These are phyloP conservation scores for Cerceris ruficornis DNA, from an alignment of 2,888 invertebrate genomes.

Conservation along the genomic window DNA sequence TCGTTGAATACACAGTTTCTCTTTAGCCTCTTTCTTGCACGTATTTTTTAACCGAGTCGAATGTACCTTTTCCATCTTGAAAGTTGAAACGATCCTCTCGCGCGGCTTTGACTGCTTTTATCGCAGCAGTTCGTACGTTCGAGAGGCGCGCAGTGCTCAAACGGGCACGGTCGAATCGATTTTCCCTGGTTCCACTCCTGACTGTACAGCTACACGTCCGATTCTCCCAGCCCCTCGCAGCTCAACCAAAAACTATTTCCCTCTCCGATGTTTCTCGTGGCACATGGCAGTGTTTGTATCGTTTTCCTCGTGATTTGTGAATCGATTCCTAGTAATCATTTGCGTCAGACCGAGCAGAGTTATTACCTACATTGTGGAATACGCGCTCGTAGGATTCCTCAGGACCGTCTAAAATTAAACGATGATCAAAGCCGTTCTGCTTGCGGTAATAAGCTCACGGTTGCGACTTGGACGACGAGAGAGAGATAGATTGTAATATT, in stretches of 20 bases:
- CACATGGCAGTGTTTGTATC: constrained; percentile 1
- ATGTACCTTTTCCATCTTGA: constrained; percentile 24
- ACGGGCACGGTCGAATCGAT: constrained; percentile 69
- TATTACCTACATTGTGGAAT: constrained; percentile 14
- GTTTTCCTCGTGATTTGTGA: not conserved
- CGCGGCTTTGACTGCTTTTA: constrained; percentile 47
- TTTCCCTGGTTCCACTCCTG: constrained; percentile 62
- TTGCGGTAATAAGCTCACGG: constrained; percentile 15
- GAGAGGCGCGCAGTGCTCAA: constrained; percentile 66
- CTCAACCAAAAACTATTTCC: constrained; percentile 35
- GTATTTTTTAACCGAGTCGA: not conserved
- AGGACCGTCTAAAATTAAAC: constrained; percentile 49
- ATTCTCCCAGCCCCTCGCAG: constrained; percentile 41
- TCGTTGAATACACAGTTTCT: not conserved
- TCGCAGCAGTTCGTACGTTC: constrained; percentile 43
- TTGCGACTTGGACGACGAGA: not conserved
- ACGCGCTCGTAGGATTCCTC: constrained; percentile 7
- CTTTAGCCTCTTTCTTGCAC: not conserved
- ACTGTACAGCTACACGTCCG: constrained; percentile 50
- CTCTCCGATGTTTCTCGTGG: constrained; percentile 11
- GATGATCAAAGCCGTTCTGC: constrained; percentile 13
- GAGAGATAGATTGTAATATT: not conserved
- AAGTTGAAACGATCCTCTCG: constrained; percentile 29
- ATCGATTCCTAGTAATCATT: not conserved
- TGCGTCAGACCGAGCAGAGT: not conserved